A percentile compares a stretch with the other conserved stretches of the same genome.
Conservation (phyloP, 1,140 invertebrate genomes). For the Trypoxylus dichotomus region DNA sequence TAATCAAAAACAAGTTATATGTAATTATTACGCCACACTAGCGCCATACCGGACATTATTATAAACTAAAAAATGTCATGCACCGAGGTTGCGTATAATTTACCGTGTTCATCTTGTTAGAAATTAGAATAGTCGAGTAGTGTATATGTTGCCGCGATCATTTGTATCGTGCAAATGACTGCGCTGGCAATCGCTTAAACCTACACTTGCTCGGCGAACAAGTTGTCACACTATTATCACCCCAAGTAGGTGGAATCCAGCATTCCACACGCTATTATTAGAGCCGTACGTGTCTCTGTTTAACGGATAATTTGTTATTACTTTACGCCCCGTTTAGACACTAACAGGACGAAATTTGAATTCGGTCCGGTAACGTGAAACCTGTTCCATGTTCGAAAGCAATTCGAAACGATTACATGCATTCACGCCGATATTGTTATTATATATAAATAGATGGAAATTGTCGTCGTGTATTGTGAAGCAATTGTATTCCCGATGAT, state of each 20-base stretch:
- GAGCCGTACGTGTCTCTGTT: slow-evolving; percentile 22
- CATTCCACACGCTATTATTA: slow-evolving; percentile 27
- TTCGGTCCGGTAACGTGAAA: slow-evolving; percentile 21
- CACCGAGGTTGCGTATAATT: slow-evolving; percentile 21
- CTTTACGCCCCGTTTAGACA: slow-evolving; percentile 23
- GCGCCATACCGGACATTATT: background rate
- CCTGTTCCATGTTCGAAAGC: slow-evolving; percentile 12
- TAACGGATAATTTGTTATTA: slow-evolving; percentile 26
- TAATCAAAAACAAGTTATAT: background rate
- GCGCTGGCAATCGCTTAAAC: slow-evolving; percentile 29
- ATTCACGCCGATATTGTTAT: slow-evolving; percentile 13
- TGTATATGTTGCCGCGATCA: slow-evolving; percentile 5
- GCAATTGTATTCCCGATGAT: slow-evolving; percentile 9
- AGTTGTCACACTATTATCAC: slow-evolving; percentile 33
- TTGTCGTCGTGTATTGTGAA: background rate
- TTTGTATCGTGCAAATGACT: slow-evolving; percentile 30
- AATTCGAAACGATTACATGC: slow-evolving; percentile 13
- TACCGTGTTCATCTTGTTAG: background rate
- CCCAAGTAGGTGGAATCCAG: slow-evolving; percentile 28
- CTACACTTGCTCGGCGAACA: slow-evolving; percentile 29
- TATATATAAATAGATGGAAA: slow-evolving; percentile 18
- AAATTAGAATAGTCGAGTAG: slow-evolving; percentile 25
- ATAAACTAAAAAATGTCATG: slow-evolving; percentile 23
- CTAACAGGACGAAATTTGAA: slow-evolving; percentile 25
- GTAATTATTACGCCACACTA: background rate